phyloP scores from a whole-genome alignment of 2,888 invertebrate species.

The Eilema depressum region DNA sequence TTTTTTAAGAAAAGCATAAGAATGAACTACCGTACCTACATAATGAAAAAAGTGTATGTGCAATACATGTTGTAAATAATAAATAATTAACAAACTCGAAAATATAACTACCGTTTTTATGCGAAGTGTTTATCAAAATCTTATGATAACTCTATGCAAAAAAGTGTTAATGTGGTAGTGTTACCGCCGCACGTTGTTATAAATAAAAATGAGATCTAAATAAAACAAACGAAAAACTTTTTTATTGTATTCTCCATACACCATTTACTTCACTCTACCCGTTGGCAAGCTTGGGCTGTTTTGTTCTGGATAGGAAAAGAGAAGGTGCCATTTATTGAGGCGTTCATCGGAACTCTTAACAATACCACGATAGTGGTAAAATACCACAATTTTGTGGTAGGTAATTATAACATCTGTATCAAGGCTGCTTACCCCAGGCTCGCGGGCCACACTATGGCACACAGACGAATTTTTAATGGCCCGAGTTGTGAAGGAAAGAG shows the following conservation, averaged over 20 bases:
- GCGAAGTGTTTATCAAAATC: slow-evolving; percentile 6
- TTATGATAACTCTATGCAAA: neutral
- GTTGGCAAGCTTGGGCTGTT: too few species aligned
- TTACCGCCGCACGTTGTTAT: neutral
- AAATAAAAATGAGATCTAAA: neutral
- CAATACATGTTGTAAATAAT: neutral
- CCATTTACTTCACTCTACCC: neutral
- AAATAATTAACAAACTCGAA: neutral
- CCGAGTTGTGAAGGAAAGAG: too few species aligned
- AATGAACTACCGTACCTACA: neutral
- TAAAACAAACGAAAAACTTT: neutral
- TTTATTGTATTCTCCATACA: neutral
- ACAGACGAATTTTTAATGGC: too few species aligned
- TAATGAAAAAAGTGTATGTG: neutral
- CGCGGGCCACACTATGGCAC: too few species aligned
- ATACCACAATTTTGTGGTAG: too few species aligned
- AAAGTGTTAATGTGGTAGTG: neutral
- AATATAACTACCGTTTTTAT: slow-evolving; percentile 10
- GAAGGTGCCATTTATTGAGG: too few species aligned
- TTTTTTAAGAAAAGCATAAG: neutral
- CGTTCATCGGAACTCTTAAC: too few species aligned
- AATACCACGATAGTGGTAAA: too few species aligned
- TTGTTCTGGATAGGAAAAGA: too few species aligned
- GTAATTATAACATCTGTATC: too few species aligned
- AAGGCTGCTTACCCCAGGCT: too few species aligned